Evolutionary conservation across 2,888 invertebrate species (phyloP).

Genomic region (Dendrolimus houi): DNA sequence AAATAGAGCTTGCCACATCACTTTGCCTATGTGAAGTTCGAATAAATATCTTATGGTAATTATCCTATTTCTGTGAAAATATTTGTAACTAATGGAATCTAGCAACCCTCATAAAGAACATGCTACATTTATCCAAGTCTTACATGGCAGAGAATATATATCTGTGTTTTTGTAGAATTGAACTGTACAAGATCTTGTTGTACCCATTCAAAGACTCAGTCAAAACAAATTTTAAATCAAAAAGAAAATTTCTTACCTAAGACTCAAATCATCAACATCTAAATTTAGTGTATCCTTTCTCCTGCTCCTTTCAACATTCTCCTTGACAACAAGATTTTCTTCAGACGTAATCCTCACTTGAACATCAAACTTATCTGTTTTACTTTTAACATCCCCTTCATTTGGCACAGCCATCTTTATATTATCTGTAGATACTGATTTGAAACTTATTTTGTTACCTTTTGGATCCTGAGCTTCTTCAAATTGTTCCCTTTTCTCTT

Average conservation of each 20-base stretch:
- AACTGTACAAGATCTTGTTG: too few relatives aligned
- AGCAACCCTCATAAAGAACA: too few relatives aligned
- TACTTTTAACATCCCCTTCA: conserved; percentile 55
- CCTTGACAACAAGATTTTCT: conserved; percentile 61
- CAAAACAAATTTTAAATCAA: too few relatives aligned
- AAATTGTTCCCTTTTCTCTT: conserved; percentile 43
- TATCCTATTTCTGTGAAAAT: too few relatives aligned
- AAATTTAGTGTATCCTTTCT: conserved; percentile 64
- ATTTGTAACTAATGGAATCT: too few relatives aligned
- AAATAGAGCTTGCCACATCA: too few relatives aligned
- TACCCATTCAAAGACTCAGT: too few relatives aligned
- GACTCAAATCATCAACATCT: conserved; percentile 73
- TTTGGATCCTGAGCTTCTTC: conserved; percentile 31
- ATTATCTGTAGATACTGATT: conserved; percentile 48
- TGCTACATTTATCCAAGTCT: too few relatives aligned
- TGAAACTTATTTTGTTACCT: conserved; percentile 42
- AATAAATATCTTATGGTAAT: too few relatives aligned
- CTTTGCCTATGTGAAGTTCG: too few relatives aligned
- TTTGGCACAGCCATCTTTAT: conserved; percentile 68
- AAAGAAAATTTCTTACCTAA: conserved; percentile 39
- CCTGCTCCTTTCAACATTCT: conserved; percentile 40
- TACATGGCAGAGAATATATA: too few relatives aligned
- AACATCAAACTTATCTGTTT: conserved; percentile 65
- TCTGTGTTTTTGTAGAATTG: too few relatives aligned
- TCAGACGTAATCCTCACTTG: conserved; percentile 70